Percentiles rank a stretch among this genome's conserved stretches.
phyloP scores from a whole-genome alignment of 2,797 vertebrate genomes.

The Picus viridis region DNA sequence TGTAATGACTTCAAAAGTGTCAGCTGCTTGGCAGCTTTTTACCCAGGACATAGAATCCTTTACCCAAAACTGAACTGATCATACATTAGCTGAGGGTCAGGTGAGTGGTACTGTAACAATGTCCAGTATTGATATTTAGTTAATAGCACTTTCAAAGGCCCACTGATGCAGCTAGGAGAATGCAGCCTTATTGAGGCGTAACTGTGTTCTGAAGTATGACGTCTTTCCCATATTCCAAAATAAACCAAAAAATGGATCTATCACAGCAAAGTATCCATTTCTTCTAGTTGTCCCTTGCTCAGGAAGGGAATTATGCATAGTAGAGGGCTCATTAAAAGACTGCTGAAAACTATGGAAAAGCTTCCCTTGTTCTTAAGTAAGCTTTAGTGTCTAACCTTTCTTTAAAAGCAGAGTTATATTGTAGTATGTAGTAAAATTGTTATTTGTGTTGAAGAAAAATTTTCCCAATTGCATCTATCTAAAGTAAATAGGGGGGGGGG shows the following conservation, averaged over 20 bases:
- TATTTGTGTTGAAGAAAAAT: neutral
- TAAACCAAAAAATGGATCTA: neutral
- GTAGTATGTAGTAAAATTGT: neutral
- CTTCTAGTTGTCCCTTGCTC: neutral
- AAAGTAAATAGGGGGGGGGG: too few species aligned
- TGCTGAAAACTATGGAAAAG: neutral
- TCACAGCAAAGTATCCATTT: neutral
- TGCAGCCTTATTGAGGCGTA: accelerated
- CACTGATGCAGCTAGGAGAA: accelerated
- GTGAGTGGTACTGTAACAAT: neutral
- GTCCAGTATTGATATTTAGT: accelerated
- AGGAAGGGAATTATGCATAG: neutral
- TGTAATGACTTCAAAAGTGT: neutral
- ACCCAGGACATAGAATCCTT: too few species aligned
- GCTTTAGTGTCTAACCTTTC: neutral
- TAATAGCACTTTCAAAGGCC: accelerated
- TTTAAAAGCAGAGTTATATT: neutral
- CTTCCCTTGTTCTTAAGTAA: neutral
- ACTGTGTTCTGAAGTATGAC: neutral
- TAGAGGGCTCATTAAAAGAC: neutral
- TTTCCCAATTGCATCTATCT: accelerated
- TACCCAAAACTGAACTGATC: neutral
- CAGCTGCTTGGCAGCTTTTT: neutral
- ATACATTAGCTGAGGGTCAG: neutral
- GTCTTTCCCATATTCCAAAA: accelerated